Base-by-base conservation (phyloP, 2,113 vertebrate species). In the Oncorhynchus nerka region DNA sequence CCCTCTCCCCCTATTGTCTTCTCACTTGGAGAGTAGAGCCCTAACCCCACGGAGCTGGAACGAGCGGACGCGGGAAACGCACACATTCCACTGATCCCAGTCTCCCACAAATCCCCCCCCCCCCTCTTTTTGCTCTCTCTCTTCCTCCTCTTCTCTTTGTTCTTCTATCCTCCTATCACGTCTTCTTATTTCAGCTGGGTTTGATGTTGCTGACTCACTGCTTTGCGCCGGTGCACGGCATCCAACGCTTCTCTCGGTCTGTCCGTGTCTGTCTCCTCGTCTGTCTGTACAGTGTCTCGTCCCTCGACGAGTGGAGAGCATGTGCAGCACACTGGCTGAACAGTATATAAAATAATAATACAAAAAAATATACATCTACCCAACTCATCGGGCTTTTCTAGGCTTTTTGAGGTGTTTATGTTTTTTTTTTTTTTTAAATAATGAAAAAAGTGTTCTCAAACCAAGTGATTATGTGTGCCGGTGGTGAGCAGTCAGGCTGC, bases 171-270 rank as follows among this genome's bases (percentile, higher is more conserved):
- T 4, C 66, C 55, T 19, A 48, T 32, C 28, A 30, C 45, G 15
- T 70, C 69, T 13, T 81, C 67, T 26, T 73, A 77, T 71, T 80
- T n/a, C 69, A 74, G 61, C 70, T 65, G 28, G 22, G 65, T 71
- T 61, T 79, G 70, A 69, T n/a, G 16, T 70, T 73, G 34, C 15
- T 34, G 39, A 24, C 57, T 34, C 73, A n/a, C 75, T 68, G 75
- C 72, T 76, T 78, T 34, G 73, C n/a, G 26, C 65, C 74, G 61
- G 30, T 71, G 77, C 78, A 82, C 57, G 70, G 16, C 24, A 49
- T 66, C 79, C 59, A 30, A 65, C 62, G 39, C 70, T 48, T 81
- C 68, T 71, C 32, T 39, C 28, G 4, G 12, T 67, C 62, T 64
- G n/a, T 70, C 22, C 22, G 19, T 59, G 11, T 45, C 48, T 75